Evolutionary conservation across 2,113 vertebrate genomes (phyloP).

Genomic region (Sylvia atricapilla): DNA sequence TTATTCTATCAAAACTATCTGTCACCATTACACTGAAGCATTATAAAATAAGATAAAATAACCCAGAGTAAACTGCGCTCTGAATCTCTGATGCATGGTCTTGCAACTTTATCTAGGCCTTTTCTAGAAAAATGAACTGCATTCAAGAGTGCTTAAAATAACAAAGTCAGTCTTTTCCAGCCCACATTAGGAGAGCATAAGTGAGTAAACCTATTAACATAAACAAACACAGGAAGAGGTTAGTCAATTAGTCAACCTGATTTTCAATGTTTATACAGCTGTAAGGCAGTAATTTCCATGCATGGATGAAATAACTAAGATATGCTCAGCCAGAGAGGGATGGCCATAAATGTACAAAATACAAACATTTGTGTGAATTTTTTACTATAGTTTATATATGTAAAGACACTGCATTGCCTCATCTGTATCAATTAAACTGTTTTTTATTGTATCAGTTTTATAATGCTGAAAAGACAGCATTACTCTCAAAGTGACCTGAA

Average conservation of each 20-base stretch:
- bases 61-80: neutral
- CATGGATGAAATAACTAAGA: neutral
- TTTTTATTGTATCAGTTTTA: neutral
- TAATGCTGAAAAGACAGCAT: neutral
- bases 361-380: neutral
- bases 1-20: neutral
- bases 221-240: slow-evolving; percentile 12
- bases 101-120: neutral
- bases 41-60: neutral
- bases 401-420: neutral
- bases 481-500: neutral
- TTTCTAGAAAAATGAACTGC: neutral
- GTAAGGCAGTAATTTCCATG: neutral
- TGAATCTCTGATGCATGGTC: neutral
- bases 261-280: slow-evolving; percentile 30
- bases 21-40: neutral
- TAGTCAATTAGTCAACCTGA: slow-evolving; percentile 2
- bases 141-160: neutral
- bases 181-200: neutral
- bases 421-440: neutral
- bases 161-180: neutral
- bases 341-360: neutral
- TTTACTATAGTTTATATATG: neutral
- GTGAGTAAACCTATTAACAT: slow-evolving; percentile 5
- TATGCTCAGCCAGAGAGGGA: neutral